Percentiles rank a stretch among this genome's conserved stretches.
phyloP scores from a whole-genome alignment of 2,888 invertebrate species.

The Dasysyrphus tricinctus region DNA sequence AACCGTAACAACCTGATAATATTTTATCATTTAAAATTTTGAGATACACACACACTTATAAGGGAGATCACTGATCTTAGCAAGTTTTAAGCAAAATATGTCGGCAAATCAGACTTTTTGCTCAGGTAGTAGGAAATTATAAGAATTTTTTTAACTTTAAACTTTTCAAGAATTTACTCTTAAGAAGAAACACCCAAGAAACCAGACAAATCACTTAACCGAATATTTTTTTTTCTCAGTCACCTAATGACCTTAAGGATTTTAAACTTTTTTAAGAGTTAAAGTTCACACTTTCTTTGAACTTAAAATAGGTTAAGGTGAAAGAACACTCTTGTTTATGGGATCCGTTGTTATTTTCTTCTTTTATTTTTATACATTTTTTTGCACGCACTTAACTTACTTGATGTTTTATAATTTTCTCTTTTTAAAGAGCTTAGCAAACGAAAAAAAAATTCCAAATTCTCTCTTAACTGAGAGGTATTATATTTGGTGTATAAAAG shows the following conservation, averaged over 20 bases:
- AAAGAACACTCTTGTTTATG: background rate
- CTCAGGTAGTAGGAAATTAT: background rate
- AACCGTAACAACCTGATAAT: background rate
- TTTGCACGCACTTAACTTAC: slow-evolving; percentile 31
- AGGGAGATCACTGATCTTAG: background rate
- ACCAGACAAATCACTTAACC: background rate
- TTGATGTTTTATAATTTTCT: slow-evolving; percentile 17
- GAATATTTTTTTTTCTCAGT: background rate
- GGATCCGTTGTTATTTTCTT: background rate
- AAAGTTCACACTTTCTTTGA: slow-evolving; percentile 28
- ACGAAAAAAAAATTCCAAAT: background rate
- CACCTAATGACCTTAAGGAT: background rate
- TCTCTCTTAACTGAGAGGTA: background rate
- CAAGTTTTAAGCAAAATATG: background rate
- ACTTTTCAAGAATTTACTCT: background rate
- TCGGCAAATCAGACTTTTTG: background rate
- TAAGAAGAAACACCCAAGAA: background rate
- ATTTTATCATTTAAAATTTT: background rate
- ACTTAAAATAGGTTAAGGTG: slow-evolving; percentile 1
- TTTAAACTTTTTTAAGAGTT: background rate
- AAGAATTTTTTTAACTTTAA: background rate
- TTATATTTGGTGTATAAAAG: background rate
- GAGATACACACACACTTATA: background rate
- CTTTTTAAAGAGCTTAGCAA: background rate
- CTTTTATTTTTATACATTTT: background rate